Base-by-base conservation (phyloP, 2,113 vertebrate genomes). In the Paramisgurnus dabryanus region DNA sequence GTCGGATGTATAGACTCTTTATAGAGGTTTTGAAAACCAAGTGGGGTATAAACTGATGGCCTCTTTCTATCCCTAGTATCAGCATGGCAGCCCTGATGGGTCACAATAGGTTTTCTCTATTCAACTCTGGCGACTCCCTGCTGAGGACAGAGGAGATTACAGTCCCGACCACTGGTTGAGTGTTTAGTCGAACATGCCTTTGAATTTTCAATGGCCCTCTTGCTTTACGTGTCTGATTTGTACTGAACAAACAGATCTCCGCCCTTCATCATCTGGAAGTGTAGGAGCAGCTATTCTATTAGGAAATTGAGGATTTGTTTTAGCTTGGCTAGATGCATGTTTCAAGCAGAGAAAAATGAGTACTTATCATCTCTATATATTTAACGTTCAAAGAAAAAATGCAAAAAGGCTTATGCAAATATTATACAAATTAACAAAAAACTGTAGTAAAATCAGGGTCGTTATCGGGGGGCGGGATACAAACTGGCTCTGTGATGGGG, bases 181-280 rank as follows among this genome's bases (percentile, higher is more conserved):
- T 87, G 87, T 89, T 87, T 84, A 87, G 87, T 87, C 85, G 66
- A 87, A 66, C 66, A 74, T 85, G 82, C 78, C 87, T 80, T 85
- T 34, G 87, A 89, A 87, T 89, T 87, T 92, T 94, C 87, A 85
- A 88, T 89, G 88, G 91, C 90, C 74, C 88, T 87, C 83, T 41
- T 82, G 89, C 89, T 87, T 88, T 86, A 89, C 91, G 87, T 82
- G 87, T 91, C 88, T 91, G 93, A 94, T 92, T 93, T 91, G 92
- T 87, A 86, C 90, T 91, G 91, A 94, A 92, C 92, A 94, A 95
- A 94, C 92, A 94, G 39, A 87, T 89, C 92, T 89, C 93, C 93
- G 94, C 93, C 94, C 93, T 84, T 90, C 87, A 87, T 92, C 88
- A 88, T 85, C 72, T 85, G 90, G 91, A 93, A 93, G 93, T 95